Percentiles rank a stretch among this genome's conserved stretches.
Evolutionary conservation across 2,888 invertebrate species (phyloP).

Genomic region (Bursaphelenchus okinawaensis): DNA sequence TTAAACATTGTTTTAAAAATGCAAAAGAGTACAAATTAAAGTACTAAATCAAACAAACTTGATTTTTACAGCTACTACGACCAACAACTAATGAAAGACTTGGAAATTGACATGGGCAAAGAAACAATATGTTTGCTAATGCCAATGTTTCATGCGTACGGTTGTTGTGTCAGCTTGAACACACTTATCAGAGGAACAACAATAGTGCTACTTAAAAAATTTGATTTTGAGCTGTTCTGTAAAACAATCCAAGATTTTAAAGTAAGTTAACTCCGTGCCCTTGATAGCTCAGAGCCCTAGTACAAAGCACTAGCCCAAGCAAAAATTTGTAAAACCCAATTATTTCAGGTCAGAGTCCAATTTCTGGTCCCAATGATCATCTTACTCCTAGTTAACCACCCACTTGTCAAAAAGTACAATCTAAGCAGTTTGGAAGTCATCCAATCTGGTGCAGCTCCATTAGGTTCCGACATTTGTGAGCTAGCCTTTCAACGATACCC

Average conservation of each 20-base stretch:
- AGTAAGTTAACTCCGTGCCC: neutral
- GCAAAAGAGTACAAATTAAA: too few relatives aligned
- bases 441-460: slow-evolving; percentile 20
- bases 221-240: slow-evolving; percentile 13
- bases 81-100: neutral
- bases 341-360: neutral
- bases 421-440: neutral
- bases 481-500: neutral
- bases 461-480: slow-evolving; percentile 18
- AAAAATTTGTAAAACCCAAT: neutral
- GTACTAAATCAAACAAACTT: neutral
- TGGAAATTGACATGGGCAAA: neutral
- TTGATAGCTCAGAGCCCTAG: neutral
- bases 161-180: neutral
- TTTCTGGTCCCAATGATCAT: slow-evolving; percentile 15
- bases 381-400: slow-evolving; percentile 9
- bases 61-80: neutral
- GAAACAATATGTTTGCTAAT: neutral
- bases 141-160: neutral
- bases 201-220: neutral
- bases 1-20: too few relatives aligned
- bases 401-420: slow-evolving; percentile 10
- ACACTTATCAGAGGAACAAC: neutral
- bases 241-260: slow-evolving; percentile 9
- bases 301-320: neutral